phyloP scores from a whole-genome alignment of 2,888 invertebrate genomes.

The Exephanes ischioxanthus region DNA sequence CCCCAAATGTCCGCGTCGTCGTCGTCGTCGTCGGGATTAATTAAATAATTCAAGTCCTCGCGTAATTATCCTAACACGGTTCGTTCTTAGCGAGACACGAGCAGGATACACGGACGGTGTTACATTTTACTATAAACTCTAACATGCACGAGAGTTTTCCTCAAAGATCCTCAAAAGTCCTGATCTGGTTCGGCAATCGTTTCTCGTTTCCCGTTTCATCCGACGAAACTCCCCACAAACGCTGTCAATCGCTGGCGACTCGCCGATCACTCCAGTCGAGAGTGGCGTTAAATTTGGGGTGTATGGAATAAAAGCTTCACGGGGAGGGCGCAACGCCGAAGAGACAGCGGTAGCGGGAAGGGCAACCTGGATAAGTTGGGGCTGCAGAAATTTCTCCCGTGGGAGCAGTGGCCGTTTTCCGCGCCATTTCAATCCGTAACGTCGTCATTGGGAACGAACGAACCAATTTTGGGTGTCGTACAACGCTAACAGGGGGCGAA shows the following conservation, averaged over 20 bases:
- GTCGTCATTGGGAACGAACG: constrained; percentile 78
- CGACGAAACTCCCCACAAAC: no score
- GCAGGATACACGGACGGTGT: constrained; percentile 1
- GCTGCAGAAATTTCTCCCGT: constrained; percentile 79
- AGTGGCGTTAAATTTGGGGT: no score
- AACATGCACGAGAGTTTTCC: not conserved
- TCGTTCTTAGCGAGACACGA: constrained; percentile 7
- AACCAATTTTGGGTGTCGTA: constrained; percentile 61
- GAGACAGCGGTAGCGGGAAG: constrained; percentile 3
- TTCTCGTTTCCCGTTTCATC: no score
- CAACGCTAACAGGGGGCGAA: constrained; percentile 34
- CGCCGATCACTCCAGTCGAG: no score
- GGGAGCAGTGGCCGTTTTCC: constrained; percentile 82
- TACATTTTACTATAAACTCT: not conserved
- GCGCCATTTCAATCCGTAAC: constrained; percentile 83
- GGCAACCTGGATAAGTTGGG: constrained; percentile 26
- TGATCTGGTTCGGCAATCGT: no score
- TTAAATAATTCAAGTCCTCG: constrained; percentile 57
- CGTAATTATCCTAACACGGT: constrained; percentile 50
- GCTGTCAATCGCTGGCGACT: no score
- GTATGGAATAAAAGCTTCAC: no score
- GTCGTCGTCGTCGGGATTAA: constrained; percentile 45
- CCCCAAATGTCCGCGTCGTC: constrained; percentile 47
- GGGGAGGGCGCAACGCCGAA: no score
- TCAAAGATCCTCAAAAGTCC: no score